Evolutionary conservation across 2,797 vertebrate genomes (phyloP).

Genomic region (Micromesistius poutassou): DNA sequence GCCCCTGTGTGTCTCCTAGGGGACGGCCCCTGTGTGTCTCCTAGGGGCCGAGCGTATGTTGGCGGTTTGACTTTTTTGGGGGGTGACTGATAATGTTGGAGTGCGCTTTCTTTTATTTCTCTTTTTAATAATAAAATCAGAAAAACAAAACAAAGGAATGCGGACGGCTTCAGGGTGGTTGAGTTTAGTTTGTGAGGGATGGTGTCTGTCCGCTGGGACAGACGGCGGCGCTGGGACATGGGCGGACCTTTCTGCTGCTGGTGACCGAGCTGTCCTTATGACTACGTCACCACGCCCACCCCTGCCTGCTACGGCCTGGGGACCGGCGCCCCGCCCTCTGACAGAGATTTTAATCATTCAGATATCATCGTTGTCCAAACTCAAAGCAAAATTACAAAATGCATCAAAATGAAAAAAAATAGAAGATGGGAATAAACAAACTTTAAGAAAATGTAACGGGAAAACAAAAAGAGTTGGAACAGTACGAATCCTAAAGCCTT

Average conservation of each 20-base stretch:
- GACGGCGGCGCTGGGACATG: conserved; percentile 41
- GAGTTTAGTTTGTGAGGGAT: neutral
- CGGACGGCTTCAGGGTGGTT: conserved; percentile 31
- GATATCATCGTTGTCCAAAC: conserved; percentile 53
- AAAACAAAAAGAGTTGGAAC: conserved; percentile 28
- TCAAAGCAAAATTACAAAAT: conserved; percentile 43
- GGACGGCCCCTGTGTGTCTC: neutral
- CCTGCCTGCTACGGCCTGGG: conserved; percentile 17
- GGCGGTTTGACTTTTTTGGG: conserved; percentile 37
- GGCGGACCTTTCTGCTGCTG: conserved; percentile 59
- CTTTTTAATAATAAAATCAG: conserved; percentile 45
- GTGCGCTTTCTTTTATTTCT: conserved; percentile 45
- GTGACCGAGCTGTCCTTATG: conserved; percentile 30
- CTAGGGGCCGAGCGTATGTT: neutral
- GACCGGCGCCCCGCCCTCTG: too few relatives aligned
- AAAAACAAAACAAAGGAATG: conserved; percentile 60
- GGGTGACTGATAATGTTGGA: conserved; percentile 55
- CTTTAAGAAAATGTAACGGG: conserved; percentile 44
- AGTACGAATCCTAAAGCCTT: conserved; percentile 68
- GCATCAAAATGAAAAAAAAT: conserved; percentile 34
- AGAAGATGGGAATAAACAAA: conserved; percentile 43
- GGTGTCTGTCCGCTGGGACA: neutral
- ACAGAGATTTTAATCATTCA: conserved; percentile 43
- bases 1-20: too few relatives aligned
- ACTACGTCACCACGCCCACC: conserved; percentile 8